phyloP scores from a whole-genome alignment of 2,888 invertebrate genomes.

The Dione vanillae region DNA sequence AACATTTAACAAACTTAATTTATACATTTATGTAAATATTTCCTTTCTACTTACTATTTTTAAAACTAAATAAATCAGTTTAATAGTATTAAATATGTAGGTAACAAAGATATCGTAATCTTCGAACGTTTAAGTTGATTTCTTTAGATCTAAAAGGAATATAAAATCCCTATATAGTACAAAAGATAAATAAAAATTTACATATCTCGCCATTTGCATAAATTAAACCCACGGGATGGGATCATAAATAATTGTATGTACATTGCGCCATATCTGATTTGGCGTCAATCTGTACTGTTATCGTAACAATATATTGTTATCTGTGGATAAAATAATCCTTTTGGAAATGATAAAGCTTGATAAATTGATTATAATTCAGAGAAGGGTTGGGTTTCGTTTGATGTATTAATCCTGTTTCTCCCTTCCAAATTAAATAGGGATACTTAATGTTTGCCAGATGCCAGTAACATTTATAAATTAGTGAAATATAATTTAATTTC shows the following conservation, averaged over 20 bases:
- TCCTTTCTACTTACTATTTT: background rate
- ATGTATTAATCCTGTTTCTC: background rate
- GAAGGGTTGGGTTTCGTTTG: constrained; percentile 15
- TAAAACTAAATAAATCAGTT: background rate
- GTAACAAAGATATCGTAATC: background rate
- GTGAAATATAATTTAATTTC: background rate
- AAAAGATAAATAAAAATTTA: constrained; percentile 35
- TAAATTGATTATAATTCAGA: constrained; percentile 4
- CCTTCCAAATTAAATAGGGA: constrained; percentile 1
- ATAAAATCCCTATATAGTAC: constrained; percentile 15
- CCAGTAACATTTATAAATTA: background rate
- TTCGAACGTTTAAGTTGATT: background rate
- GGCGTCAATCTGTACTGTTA: constrained; percentile 38
- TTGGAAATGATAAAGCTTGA: constrained; percentile 26
- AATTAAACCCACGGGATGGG: constrained; percentile 39
- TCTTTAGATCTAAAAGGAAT: background rate
- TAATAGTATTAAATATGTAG: background rate
- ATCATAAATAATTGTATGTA: constrained; percentile 38
- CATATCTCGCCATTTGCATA: constrained; percentile 42
- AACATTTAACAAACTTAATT: background rate
- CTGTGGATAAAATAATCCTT: constrained; percentile 34
- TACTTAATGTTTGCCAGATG: constrained; percentile 3
- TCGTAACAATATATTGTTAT: constrained; percentile 31
- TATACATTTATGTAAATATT: background rate
- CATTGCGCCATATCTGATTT: constrained; percentile 42